Percentiles rank a stretch among this genome's conserved stretches.
Evolutionary conservation across 2,113 vertebrate species (phyloP).

Genomic region (Zapornia atra): DNA sequence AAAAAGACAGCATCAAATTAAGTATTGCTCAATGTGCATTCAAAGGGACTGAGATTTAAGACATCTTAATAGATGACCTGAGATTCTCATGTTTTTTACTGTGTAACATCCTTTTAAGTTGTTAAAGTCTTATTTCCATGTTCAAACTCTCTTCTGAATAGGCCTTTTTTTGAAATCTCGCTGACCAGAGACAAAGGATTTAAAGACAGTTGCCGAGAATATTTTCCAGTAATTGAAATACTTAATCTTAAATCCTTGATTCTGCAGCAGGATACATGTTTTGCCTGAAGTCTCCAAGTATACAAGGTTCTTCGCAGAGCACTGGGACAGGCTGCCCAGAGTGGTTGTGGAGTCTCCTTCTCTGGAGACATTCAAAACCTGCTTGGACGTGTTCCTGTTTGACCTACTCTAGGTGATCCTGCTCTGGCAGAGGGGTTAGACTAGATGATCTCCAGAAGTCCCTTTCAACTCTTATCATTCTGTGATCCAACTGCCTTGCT

Average conservation of each 20-base stretch:
- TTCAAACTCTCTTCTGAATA: not conserved
- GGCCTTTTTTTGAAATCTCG: not conserved
- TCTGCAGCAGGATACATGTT: not conserved
- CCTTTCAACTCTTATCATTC: too few species aligned
- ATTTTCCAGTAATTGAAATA: not conserved
- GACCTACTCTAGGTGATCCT: too few species aligned
- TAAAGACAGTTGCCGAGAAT: not conserved
- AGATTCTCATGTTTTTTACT: not conserved
- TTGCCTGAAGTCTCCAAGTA: not conserved
- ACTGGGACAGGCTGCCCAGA: too few species aligned
- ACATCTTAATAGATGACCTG: not conserved
- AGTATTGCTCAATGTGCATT: not conserved
- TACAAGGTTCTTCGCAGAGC: not conserved
- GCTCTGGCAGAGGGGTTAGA: too few species aligned
- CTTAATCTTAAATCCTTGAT: not conserved
- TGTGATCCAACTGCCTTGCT: not conserved
- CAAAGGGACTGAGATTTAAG: not conserved
- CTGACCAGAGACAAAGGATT: not conserved
- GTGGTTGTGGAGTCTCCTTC: too few species aligned
- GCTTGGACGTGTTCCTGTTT: too few species aligned
- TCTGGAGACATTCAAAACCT: too few species aligned
- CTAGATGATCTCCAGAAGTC: too few species aligned
- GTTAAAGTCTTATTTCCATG: not conserved
- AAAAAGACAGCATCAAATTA: not conserved
- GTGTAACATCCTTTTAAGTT: not conserved